Base-by-base conservation (phyloP, 2,888 invertebrate genomes). In the Andricus quercusramuli region DNA sequence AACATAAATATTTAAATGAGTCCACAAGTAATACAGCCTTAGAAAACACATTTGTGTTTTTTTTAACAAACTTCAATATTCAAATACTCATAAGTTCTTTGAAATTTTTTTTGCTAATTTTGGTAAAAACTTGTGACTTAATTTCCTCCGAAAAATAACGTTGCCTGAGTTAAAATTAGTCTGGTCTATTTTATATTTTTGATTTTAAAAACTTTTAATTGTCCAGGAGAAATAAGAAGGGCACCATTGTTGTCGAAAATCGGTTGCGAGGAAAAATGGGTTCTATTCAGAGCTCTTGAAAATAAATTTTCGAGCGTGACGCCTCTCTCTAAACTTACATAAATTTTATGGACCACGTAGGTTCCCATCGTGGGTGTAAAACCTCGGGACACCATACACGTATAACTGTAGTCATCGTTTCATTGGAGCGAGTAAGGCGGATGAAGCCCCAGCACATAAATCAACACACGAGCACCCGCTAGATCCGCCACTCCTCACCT, bases 381-480 rank as follows among this genome's bases (percentile, higher is more conserved):
- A 74, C 32, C 56, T 56, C 37, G 56, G 37, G 56, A 59, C 32
- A 11, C 22, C 32, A 56, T 51, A 56, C 20, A 15, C 25, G 37
- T 74, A 74, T 74, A 74, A 51, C 74, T 74, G 51, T 59, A 74
- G 74, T 59, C 32, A 59, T 32, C 29, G 56, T 74, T 74, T 37
- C 32, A 56, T 59, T 56, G 32, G 29, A 74, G 74, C 32, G 51
- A 51, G 70, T 51, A 37, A 37, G 56, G 74, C 70, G 51, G 74
- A 74, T 74, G 74, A 74, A 74, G 56, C 74, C 56, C 51, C 32
- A 56, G 56, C 32, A 74, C 56, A 74, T 74, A 74, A 74, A 74
- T 74, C 56, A 74, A 56, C 74, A 74, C 74, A 47, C 56, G 29
- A 74, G 74, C 74, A 56, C 37, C 56, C 13, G 56, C 37, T 74